Evolutionary conservation across 2,888 invertebrate genomes (phyloP).

Genomic region (Nysson spinosus): DNA sequence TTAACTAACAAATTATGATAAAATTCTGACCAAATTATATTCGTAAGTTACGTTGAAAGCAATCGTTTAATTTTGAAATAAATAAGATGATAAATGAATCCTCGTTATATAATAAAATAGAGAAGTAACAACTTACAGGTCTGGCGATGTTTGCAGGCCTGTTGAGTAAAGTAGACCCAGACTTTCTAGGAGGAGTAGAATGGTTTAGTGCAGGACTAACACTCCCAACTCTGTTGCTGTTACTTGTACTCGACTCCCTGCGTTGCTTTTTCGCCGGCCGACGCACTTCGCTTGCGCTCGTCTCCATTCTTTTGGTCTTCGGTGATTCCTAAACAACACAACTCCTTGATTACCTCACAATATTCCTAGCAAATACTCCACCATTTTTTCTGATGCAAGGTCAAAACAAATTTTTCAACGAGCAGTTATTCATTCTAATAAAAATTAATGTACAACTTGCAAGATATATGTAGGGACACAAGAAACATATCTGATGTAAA

Average conservation of each 20-base stretch:
- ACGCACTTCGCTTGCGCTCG: slow-evolving; percentile 62
- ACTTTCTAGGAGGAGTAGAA: slow-evolving; percentile 80
- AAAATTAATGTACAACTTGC: too few relatives aligned
- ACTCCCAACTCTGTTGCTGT: slow-evolving; percentile 77
- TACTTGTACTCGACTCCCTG: slow-evolving; percentile 77
- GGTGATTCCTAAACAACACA: slow-evolving; percentile 69
- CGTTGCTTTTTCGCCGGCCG: slow-evolving; percentile 74
- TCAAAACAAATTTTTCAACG: too few relatives aligned
- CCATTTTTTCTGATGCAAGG: too few relatives aligned
- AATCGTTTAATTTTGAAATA: too few relatives aligned
- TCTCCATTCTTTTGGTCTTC: slow-evolving; percentile 72
- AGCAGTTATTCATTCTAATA: too few relatives aligned
- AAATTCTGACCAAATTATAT: too few relatives aligned
- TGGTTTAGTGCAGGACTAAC: slow-evolving; percentile 78
- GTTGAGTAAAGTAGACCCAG: slow-evolving; percentile 80
- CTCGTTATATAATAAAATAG: slow-evolving; percentile 1
- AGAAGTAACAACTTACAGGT: slow-evolving; percentile 81
- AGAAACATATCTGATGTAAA: background rate
- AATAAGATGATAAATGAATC: background rate
- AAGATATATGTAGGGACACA: background rate
- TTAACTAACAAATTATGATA: too few relatives aligned
- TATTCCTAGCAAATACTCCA: too few relatives aligned
- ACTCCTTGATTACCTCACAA: slow-evolving; percentile 10
- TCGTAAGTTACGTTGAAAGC: too few relatives aligned
- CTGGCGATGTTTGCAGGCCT: slow-evolving; percentile 83